Evolutionary conservation across 2,888 invertebrate genomes (phyloP).

Genomic region (Argyresthia goedartella): DNA sequence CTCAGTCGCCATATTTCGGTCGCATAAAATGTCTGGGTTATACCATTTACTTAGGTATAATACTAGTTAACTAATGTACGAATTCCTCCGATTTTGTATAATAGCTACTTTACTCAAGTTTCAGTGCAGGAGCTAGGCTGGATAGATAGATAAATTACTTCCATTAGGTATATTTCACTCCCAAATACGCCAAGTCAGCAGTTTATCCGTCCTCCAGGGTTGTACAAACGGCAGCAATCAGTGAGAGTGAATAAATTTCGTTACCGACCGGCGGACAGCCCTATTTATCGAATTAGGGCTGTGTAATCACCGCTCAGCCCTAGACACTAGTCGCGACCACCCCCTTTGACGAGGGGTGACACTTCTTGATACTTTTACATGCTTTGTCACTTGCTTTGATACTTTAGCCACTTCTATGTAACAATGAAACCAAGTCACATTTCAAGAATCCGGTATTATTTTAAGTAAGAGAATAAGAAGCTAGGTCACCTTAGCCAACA

Average conservation of each 20-base stretch:
- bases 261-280: slow-evolving; percentile 28
- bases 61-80: too few species aligned
- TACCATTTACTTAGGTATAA: too few species aligned
- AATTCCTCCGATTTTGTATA: too few species aligned
- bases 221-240: slow-evolving; percentile 50
- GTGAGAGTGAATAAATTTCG: slow-evolving; percentile 37
- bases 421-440: background rate
- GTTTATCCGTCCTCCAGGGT: background rate
- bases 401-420: too few species aligned
- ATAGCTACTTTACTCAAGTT: too few species aligned
- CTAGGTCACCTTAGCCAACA: background rate
- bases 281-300: slow-evolving; percentile 58
- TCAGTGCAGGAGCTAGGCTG: too few species aligned
- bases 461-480: too few species aligned
- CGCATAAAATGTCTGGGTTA: too few species aligned
- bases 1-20: too few species aligned
- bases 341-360: slow-evolving; percentile 8
- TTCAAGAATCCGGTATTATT: background rate
- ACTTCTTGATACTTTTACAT: slow-evolving; percentile 23
- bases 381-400: too few species aligned
- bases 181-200: background rate
- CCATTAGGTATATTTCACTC: too few species aligned
- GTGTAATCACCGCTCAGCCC: slow-evolving; percentile 49
- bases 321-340: slow-evolving; percentile 8
- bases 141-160: too few species aligned